A percentile compares a stretch with the other conserved stretches of the same genome.
phyloP scores from a whole-genome alignment of 1,140 invertebrate species.

The Tachypleus tridentatus region DNA sequence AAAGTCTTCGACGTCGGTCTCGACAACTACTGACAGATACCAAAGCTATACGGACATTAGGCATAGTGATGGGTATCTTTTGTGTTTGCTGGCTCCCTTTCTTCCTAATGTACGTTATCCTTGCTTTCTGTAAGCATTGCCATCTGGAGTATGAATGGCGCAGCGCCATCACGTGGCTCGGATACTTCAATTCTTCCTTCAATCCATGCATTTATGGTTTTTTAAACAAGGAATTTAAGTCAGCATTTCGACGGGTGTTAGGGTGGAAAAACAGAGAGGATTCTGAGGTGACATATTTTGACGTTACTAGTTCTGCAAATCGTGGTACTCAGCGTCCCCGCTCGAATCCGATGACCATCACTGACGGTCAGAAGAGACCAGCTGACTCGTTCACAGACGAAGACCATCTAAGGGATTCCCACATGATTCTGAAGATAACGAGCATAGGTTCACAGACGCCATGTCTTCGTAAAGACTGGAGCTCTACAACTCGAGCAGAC shows the following conservation, averaged over 20 bases:
- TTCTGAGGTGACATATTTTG: too few species aligned
- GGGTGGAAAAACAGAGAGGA: slow-evolving; percentile 39
- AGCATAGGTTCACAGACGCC: too few species aligned
- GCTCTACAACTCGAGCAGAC: too few species aligned
- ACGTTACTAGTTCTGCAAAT: too few species aligned
- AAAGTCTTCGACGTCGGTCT: slow-evolving; percentile 25
- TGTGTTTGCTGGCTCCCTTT: slow-evolving; percentile 95
- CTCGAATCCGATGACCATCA: too few species aligned
- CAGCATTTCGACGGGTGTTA: slow-evolving; percentile 80
- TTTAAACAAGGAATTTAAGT: slow-evolving; percentile 81
- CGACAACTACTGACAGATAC: slow-evolving; percentile 27
- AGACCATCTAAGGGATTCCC: too few species aligned
- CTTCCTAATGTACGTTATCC: slow-evolving; percentile 76
- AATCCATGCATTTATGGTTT: slow-evolving; percentile 92
- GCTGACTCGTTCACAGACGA: too few species aligned
- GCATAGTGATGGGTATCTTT: slow-evolving; percentile 88
- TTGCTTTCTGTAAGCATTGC: slow-evolving; percentile 55
- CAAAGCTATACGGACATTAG: slow-evolving; percentile 89
- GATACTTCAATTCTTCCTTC: slow-evolving; percentile 77
- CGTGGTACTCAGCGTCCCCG: too few species aligned
- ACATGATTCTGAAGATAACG: too few species aligned
- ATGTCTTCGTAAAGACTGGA: too few species aligned
- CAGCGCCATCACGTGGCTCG: slow-evolving; percentile 67
- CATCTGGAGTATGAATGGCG: slow-evolving; percentile 37
- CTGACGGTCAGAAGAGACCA: too few species aligned